A percentile compares a stretch with the other conserved stretches of the same genome.
These are phyloP conservation scores for Drosophila kurseongensis DNA, from an alignment of 1,140 invertebrate genomes.

Conservation along the genomic window DNA sequence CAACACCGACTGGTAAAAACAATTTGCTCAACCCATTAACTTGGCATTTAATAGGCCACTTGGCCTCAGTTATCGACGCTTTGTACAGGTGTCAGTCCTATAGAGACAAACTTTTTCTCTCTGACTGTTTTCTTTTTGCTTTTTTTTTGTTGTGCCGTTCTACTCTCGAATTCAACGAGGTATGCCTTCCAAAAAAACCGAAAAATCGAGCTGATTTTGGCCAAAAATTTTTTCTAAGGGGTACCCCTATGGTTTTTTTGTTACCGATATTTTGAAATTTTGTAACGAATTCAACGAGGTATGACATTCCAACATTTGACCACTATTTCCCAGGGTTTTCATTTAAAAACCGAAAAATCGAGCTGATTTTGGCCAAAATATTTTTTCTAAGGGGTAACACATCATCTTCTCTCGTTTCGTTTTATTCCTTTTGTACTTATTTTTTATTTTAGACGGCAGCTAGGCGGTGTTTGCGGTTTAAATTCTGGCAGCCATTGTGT, in stretches of 20 bases:
- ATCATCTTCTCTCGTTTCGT: neutral
- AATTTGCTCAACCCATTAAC: conserved; percentile 46
- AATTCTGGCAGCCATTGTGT: conserved; percentile 34
- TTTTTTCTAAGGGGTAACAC: no score
- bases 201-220: no score
- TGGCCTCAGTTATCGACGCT: conserved; percentile 47
- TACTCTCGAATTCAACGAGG: neutral
- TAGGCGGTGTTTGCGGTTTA: conserved; percentile 18
- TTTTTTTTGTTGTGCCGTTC: neutral
- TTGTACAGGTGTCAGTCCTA: conserved; percentile 44
- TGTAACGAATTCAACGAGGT: no score
- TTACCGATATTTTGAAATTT: no score
- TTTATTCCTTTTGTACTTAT: conserved; percentile 10
- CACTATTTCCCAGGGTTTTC: no score
- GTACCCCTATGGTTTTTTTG: no score
- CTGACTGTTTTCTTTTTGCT: conserved; percentile 1
- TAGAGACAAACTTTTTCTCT: conserved; percentile 8
- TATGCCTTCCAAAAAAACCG: no score
- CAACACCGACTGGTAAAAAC: conserved; percentile 28
- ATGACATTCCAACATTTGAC: no score
- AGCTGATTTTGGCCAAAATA: no score
- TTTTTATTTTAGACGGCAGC: conserved; percentile 13
- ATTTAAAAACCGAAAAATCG: no score
- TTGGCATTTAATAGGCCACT: conserved; percentile 52
- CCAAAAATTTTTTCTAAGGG: no score